These are phyloP conservation scores for Clarias macrocephalus DNA, from an alignment of 2,113 vertebrate genomes.

Conservation along the genomic window DNA sequence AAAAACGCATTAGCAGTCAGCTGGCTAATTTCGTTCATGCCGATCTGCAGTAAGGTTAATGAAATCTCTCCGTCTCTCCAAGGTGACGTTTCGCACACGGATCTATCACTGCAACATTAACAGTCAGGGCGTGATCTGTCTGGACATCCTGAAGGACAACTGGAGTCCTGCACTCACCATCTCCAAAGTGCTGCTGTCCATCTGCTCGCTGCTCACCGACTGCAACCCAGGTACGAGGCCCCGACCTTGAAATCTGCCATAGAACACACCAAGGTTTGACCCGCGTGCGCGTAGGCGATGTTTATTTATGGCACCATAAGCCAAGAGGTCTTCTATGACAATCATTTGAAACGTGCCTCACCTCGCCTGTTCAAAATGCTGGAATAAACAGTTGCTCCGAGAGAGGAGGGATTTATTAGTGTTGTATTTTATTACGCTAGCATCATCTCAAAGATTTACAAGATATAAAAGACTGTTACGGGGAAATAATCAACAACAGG, in stretches of 20 bases:
- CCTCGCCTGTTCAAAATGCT: neutral
- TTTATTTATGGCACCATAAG: neutral
- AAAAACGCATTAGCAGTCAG: neutral
- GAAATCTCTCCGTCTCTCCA: neutral
- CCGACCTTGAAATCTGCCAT: neutral
- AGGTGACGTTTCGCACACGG: slow-evolving; percentile 87
- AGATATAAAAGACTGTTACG: neutral
- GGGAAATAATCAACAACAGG: neutral
- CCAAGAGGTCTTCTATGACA: neutral
- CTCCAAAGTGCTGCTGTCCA: slow-evolving; percentile 88
- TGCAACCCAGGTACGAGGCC: slow-evolving; percentile 82
- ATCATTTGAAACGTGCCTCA: neutral
- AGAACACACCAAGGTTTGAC: neutral
- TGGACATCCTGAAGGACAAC: slow-evolving; percentile 69
- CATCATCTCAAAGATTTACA: neutral
- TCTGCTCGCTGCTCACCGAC: slow-evolving; percentile 89
- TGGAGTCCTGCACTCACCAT: slow-evolving; percentile 64
- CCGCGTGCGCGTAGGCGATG: neutral
- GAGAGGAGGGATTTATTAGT: neutral
- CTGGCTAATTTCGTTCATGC: neutral
- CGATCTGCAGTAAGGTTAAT: neutral
- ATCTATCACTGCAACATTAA: slow-evolving; percentile 93
- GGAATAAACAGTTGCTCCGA: neutral
- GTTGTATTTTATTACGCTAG: neutral
- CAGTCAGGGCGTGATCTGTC: slow-evolving; percentile 89